Conservation (phyloP, 2,797 vertebrate genomes). For the Microctenopoma lineatum region DNA sequence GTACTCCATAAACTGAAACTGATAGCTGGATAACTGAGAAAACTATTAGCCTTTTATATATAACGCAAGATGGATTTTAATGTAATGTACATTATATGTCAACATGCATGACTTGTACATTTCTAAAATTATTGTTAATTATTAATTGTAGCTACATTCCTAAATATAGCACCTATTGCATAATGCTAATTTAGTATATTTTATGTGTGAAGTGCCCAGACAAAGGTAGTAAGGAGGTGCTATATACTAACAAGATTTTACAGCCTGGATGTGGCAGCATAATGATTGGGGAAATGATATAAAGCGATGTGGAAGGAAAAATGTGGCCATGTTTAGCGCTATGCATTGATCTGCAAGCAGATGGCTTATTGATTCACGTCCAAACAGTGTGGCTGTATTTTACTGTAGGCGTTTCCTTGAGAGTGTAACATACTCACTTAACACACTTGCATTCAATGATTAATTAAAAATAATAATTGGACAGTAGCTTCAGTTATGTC, state of each 20-base stretch:
- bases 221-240: background rate
- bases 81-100: background rate
- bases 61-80: background rate
- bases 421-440: conserved; percentile 11
- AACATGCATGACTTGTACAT: background rate
- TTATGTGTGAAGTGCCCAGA: background rate
- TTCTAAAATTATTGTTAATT: background rate
- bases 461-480: conserved; percentile 34
- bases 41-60: background rate
- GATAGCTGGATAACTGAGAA: background rate
- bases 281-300: conserved; percentile 22
- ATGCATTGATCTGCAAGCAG: conserved; percentile 44
- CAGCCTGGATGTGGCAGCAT: conserved; percentile 9
- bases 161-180: background rate
- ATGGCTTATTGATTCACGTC: conserved; percentile 49
- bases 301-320: conserved; percentile 8
- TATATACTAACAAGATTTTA: conserved; percentile 4
- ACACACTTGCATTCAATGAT: conserved; percentile 5
- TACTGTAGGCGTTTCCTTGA: conserved; percentile 17
- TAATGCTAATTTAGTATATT: background rate
- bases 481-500: conserved; percentile 19
- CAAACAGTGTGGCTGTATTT: conserved; percentile 16
- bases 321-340: conserved; percentile 33
- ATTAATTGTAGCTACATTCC: background rate
- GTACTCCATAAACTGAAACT: conserved; percentile 9